phyloP scores from a whole-genome alignment of 2,888 invertebrate species.

The Orthosia gothica region DNA sequence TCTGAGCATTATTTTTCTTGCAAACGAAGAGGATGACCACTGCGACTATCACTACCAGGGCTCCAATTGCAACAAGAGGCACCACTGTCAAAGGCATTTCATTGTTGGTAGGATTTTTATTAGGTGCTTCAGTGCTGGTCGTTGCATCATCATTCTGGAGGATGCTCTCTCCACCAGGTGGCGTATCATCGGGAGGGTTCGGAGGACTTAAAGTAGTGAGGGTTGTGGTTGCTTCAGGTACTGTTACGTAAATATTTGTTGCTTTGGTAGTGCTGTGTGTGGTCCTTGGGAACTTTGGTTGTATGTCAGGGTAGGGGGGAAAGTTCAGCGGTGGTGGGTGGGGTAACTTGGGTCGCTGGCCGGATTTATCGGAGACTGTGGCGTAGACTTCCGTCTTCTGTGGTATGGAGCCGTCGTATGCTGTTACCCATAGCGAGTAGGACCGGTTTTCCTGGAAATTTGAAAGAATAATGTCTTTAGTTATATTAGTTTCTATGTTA shows the following conservation, averaged over 20 bases:
- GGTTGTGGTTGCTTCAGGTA: conserved; percentile 81
- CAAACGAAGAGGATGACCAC: conserved; percentile 94
- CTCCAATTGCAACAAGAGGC: conserved; percentile 94
- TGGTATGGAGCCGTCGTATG: conserved; percentile 85
- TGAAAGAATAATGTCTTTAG: conserved; percentile 17
- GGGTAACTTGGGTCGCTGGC: conserved; percentile 78
- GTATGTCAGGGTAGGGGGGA: conserved; percentile 71
- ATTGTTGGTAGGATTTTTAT: conserved; percentile 83
- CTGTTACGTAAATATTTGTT: conserved; percentile 76
- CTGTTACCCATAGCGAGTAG: conserved; percentile 87
- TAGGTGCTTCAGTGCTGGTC: conserved; percentile 75
- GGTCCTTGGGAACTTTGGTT: conserved; percentile 75
- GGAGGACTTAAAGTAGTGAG: conserved; percentile 76
- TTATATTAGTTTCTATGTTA: background rate
- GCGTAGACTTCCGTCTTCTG: conserved; percentile 86
- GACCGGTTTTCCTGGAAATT: conserved; percentile 85
- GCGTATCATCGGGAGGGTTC: conserved; percentile 76
- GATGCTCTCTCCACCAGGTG: conserved; percentile 74
- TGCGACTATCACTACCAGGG: conserved; percentile 93
- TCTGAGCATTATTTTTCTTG: conserved; percentile 93
- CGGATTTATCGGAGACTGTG: conserved; percentile 82
- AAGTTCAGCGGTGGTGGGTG: conserved; percentile 79
- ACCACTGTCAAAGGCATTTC: conserved; percentile 93
- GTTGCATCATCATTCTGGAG: conserved; percentile 74
- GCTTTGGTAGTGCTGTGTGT: conserved; percentile 81